Base-by-base conservation (phyloP, 2,888 invertebrate genomes). In the Crossocerus cetratus region DNA sequence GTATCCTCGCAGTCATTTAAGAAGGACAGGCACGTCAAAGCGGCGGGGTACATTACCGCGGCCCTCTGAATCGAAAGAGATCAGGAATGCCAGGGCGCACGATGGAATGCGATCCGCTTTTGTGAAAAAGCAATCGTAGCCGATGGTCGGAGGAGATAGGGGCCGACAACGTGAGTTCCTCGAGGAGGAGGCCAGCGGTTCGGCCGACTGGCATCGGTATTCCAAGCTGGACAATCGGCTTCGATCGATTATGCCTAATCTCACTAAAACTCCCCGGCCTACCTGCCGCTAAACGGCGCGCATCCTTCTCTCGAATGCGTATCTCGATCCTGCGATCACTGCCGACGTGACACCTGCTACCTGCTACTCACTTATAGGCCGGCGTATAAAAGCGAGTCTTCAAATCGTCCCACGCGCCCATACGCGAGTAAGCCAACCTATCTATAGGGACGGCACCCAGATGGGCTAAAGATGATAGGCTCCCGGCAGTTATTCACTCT, bases 321-420 rank as follows among this genome's bases (percentile, higher is more conserved):
- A 86, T 85, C 86, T 81, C 70, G 65, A 45, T 20, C 45, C 54
- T 20, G 45, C 55, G 32, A 76, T 80, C 82, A 63, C 71, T 67
- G 77, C 57, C 80, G 82, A 82, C 85, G 78, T 80, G 83, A 86
- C 83, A 88, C 86, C 84, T 88, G 85, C 86, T 86, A 87, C 86
- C 84, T 85, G 85, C 84, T 84, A 74, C 80, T 78, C 75, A 82
- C 81, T 85, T 84, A 84, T 80, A 78, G 79, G 61, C 67, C 18
- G 73, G 62, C 53, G 21, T 64, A 43, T 66, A 53, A 67, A 16
- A 14, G 49, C 49, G 63, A 63, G 70, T 54, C 66, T 76, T 81
- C 69, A 78, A 76, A 78, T 70, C 78, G 73, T 81, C 71, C 78
- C 78, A 73, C 75, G 71, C 78, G 73, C 63, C 60, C 63, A 60